These are phyloP conservation scores for Epirrhoe tristata DNA, from an alignment of 2,888 invertebrate species.

Conservation along the genomic window DNA sequence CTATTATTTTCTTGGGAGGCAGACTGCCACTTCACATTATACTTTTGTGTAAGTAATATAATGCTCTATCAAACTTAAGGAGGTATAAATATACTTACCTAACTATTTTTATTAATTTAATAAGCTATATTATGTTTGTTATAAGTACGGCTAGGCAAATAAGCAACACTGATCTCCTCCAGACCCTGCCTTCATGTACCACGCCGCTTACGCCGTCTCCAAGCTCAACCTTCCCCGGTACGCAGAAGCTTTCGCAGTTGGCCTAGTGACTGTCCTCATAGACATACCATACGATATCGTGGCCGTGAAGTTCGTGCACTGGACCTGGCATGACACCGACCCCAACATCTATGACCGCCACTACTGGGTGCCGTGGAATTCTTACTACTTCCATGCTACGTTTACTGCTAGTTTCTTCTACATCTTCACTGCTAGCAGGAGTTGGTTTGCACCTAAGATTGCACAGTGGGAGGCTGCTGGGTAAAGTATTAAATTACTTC, in stretches of 20 bases:
- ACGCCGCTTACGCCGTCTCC: conserved; percentile 85
- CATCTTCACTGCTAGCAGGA: conserved; percentile 87
- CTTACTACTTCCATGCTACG: conserved; percentile 92
- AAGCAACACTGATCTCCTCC: conserved; percentile 26
- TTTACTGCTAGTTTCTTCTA: conserved; percentile 90
- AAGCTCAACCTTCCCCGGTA: conserved; percentile 83
- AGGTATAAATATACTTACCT: too few species aligned
- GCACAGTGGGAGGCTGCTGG: conserved; percentile 86
- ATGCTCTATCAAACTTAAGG: too few species aligned
- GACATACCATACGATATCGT: conserved; percentile 93
- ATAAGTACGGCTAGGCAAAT: too few species aligned
- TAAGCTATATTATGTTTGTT: too few species aligned
- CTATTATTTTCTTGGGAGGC: conserved; percentile 89
- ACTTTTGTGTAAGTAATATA: conserved; percentile 87
- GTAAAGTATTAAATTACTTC: conserved; percentile 56
- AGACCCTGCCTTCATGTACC: conserved; percentile 87
- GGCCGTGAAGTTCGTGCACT: conserved; percentile 91
- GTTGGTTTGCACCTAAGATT: conserved; percentile 78
- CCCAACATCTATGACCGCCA: conserved; percentile 89
- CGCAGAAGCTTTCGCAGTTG: conserved; percentile 88
- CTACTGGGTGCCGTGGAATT: conserved; percentile 94
- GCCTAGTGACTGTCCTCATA: conserved; percentile 88
- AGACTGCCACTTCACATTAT: conserved; percentile 91
- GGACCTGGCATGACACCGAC: conserved; percentile 94
- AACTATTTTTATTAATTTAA: too few species aligned